Percentiles rank a stretch among this genome's conserved stretches.
These are phyloP conservation scores for Trachurus trachurus DNA, from an alignment of 2,797 vertebrate species.

Conservation along the genomic window DNA sequence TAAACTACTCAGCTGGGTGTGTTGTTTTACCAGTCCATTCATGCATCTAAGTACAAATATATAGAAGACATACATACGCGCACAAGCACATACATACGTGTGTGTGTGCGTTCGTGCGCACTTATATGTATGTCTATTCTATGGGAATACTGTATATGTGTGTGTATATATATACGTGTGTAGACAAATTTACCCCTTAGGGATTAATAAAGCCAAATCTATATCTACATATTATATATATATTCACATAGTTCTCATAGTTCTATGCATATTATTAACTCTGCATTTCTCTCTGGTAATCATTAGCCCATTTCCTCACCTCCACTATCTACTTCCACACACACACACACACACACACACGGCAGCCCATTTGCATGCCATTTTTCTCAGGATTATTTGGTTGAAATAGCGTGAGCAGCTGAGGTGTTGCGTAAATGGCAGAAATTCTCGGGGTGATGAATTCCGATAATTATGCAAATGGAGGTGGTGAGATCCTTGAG, in stretches of 20 bases:
- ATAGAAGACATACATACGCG: too few relatives aligned
- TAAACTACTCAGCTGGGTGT: neutral
- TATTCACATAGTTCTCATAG: neutral
- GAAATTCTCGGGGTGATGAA: conserved; percentile 60
- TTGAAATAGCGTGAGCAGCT: conserved; percentile 52
- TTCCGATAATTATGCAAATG: conserved; percentile 63
- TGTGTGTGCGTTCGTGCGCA: neutral
- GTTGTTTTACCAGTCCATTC: neutral
- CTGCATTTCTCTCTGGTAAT: conserved; percentile 3
- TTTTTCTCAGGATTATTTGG: conserved; percentile 46
- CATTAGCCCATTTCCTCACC: conserved; percentile 7
- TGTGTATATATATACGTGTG: conserved; percentile 11
- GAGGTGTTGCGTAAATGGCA: conserved; percentile 60
- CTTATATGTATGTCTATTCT: neutral
- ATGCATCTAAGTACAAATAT: too few relatives aligned
- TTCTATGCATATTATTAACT: conserved; percentile 30
- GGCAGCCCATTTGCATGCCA: conserved; percentile 31
- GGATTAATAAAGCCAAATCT: too few relatives aligned
- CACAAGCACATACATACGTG: too few relatives aligned
- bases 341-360: neutral
- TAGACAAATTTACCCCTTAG: too few relatives aligned
- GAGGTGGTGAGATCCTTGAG: conserved; percentile 41
- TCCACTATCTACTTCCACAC: neutral
- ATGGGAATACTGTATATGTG: too few relatives aligned
- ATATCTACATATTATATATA: neutral